Conservation (phyloP, 1,140 invertebrate species). For the Acromyrmex charruanus region DNA sequence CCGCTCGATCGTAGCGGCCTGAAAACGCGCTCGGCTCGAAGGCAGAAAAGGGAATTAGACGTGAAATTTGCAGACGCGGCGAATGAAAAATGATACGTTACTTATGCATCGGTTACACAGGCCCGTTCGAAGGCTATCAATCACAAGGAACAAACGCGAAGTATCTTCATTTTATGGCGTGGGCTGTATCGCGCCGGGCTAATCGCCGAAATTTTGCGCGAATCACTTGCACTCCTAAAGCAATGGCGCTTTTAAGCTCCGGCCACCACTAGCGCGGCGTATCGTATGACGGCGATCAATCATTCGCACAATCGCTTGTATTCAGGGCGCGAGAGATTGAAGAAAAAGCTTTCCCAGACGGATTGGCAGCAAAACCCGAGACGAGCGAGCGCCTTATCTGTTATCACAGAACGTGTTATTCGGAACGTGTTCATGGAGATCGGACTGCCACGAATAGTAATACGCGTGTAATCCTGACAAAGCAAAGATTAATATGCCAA, state of each 20-base stretch:
- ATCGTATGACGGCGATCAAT: constrained; percentile 51
- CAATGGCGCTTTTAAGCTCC: constrained; percentile 46
- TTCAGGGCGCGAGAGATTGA: constrained; percentile 47
- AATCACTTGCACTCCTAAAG: constrained; percentile 47
- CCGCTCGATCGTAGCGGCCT: constrained; percentile 44
- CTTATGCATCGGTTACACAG: constrained; percentile 45
- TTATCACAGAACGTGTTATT: constrained; percentile 24
- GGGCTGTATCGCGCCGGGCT: constrained; percentile 18
- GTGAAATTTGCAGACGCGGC: constrained; percentile 34
- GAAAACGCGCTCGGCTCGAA: constrained; percentile 37
- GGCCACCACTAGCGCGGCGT: not conserved
- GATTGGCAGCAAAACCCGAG: constrained; percentile 52
- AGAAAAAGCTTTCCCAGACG: constrained; percentile 35
- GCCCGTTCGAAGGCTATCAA: constrained; percentile 50
- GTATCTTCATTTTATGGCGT: constrained; percentile 56
- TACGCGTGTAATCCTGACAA: constrained; percentile 36
- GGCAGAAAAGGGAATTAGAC: constrained; percentile 40
- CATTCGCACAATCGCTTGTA: constrained; percentile 39
- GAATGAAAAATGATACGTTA: constrained; percentile 66
- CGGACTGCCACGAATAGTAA: constrained; percentile 44
- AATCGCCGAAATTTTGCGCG: constrained; percentile 58
- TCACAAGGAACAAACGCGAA: constrained; percentile 59
- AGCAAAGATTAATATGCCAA: constrained; percentile 46
- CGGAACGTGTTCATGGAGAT: constrained; percentile 40
- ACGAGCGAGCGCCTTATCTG: constrained; percentile 52